phyloP scores from a whole-genome alignment of 2,888 invertebrate genomes.

The Chesias legatella region DNA sequence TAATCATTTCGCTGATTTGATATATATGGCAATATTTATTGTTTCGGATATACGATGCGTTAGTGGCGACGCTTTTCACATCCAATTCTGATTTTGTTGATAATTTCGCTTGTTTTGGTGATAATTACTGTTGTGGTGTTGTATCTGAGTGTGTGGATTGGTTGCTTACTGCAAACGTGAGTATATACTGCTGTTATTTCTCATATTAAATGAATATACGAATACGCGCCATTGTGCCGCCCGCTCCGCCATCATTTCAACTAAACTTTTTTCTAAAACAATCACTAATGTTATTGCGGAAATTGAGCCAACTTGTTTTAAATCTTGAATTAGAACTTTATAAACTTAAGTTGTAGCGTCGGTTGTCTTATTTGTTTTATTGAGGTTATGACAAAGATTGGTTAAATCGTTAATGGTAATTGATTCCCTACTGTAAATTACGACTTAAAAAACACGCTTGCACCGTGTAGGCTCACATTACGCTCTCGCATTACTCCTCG shows the following conservation, averaged over 20 bases:
- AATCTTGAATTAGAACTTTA: too few species aligned
- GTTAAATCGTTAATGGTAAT: background rate
- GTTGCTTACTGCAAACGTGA: slow-evolving; percentile 39
- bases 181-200: slow-evolving; percentile 37
- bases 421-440: background rate
- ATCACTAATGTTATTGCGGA: slow-evolving; percentile 17
- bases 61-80: slow-evolving; percentile 49
- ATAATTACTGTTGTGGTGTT: slow-evolving; percentile 42
- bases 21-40: slow-evolving; percentile 33
- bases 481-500: slow-evolving; percentile 6
- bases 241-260: slow-evolving; percentile 67
- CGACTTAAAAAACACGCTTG: slow-evolving; percentile 1
- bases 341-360: too few species aligned
- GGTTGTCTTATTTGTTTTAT: background rate
- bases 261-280: slow-evolving; percentile 40
- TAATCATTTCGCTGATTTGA: background rate
- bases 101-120: slow-evolving; percentile 37
- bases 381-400: slow-evolving; percentile 8
- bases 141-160: slow-evolving; percentile 41
- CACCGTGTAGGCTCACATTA: slow-evolving; percentile 1
- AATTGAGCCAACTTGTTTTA: slow-evolving; percentile 4
- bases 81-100: slow-evolving; percentile 44
- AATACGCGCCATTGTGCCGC: slow-evolving; percentile 56
- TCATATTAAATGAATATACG: slow-evolving; percentile 22
- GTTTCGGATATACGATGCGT: slow-evolving; percentile 47